A percentile compares a stretch with the other conserved stretches of the same genome.
Conservation (phyloP, 2,797 vertebrate genomes). For the Falco novaeseelandiae region DNA sequence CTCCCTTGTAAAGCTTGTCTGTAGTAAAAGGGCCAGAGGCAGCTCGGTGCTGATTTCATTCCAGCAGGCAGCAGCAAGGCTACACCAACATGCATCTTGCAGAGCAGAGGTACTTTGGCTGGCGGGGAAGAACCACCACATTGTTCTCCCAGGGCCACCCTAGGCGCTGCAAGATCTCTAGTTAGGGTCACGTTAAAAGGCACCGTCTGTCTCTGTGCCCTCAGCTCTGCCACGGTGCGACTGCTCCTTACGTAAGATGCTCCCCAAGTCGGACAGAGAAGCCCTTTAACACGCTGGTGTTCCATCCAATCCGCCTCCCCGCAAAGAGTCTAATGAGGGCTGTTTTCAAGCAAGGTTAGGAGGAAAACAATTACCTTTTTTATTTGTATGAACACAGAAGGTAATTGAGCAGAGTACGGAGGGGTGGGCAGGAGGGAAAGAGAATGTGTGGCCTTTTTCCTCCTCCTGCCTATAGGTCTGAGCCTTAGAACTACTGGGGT, state of each 20-base stretch:
- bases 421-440: not conserved
- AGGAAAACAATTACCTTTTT: slow-evolving; percentile 39
- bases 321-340: slow-evolving; percentile 19
- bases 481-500: not conserved
- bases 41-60: not conserved
- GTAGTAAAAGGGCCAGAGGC: not conserved
- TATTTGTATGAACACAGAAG: not conserved
- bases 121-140: not conserved
- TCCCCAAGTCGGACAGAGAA: not conserved
- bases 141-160: not conserved
- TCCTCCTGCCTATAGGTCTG: not conserved
- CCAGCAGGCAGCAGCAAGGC: not conserved
- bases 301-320: not conserved
- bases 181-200: not conserved
- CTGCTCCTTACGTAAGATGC: not conserved
- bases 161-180: not conserved
- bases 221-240: fast-evolving
- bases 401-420: not conserved
- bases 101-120: not conserved
- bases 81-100: fast-evolving
- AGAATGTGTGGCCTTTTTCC: not conserved
- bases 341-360: slow-evolving; percentile 22
- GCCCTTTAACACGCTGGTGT: not conserved
- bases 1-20: not conserved
- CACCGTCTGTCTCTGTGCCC: fast-evolving